Percentiles rank a stretch among this genome's conserved stretches.
Evolutionary conservation across 1,140 invertebrate genomes (phyloP).

Genomic region (Acromyrmex charruanus): DNA sequence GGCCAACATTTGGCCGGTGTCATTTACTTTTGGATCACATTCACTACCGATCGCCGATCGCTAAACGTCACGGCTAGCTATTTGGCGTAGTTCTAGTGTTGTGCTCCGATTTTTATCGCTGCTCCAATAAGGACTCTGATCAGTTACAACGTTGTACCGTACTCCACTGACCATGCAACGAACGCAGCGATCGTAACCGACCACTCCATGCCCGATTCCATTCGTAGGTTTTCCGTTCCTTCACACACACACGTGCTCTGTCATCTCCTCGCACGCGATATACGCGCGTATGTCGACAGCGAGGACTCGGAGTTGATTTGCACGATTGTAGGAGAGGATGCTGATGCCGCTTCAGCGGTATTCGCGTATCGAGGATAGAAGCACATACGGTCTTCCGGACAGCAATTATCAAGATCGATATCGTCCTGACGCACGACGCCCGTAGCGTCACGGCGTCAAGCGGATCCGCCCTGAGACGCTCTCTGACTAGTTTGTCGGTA

Average conservation of each 20-base stretch:
- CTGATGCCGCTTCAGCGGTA: slow-evolving; percentile 21
- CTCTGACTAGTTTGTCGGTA: slow-evolving; percentile 21
- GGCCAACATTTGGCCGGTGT: neutral
- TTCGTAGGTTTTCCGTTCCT: neutral
- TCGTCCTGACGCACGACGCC: slow-evolving; percentile 16
- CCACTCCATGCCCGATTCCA: slow-evolving; percentile 12
- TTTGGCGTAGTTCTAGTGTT: slow-evolving; percentile 29
- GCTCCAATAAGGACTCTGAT: neutral
- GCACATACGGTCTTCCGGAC: neutral
- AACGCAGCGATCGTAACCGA: slow-evolving; percentile 1
- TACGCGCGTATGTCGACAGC: slow-evolving; percentile 21
- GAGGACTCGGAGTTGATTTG: neutral
- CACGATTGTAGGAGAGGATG: slow-evolving; percentile 13
- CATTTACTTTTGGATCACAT: neutral
- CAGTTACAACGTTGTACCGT: neutral
- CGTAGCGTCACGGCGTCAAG: slow-evolving; percentile 27
- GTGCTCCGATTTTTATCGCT: slow-evolving; percentile 19
- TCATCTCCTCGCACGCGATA: slow-evolving; percentile 19
- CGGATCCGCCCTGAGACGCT: slow-evolving; percentile 6
- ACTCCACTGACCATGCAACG: slow-evolving; percentile 13
- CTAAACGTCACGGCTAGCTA: neutral
- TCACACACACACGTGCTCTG: neutral
- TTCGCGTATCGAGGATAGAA: slow-evolving; percentile 26
- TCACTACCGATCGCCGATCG: neutral
- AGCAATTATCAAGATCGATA: slow-evolving; percentile 50